Base-by-base conservation (phyloP, 2,797 vertebrate species). In the Gambelia wislizenii region DNA sequence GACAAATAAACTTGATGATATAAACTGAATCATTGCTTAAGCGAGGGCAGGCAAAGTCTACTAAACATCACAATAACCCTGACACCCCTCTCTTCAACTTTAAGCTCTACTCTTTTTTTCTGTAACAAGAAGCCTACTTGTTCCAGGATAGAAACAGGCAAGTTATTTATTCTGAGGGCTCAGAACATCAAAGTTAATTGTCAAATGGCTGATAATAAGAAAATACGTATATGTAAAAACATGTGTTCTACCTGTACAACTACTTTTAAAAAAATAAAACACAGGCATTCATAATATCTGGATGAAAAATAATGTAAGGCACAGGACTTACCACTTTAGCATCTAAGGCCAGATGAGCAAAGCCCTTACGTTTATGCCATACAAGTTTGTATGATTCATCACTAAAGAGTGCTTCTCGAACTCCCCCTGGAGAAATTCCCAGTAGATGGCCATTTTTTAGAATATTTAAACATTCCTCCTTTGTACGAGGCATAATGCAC, bases 361-460 rank as follows among this genome's bases (percentile, higher is more conserved):
- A 99, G 83, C 98, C 99, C 95, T 96, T 99, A 33, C 99, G 98
- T 90, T 98, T 97, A n/a, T 98, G 98, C 99, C 98, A 99, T 20
- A 99, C 2, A 2, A 99, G 97, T 1, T 94, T 97, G 33, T 99
- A 99, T 14, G 97, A 98, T 95, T 99, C 98, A 0, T 99, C 98
- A 18, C 99, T 99, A 94, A 99, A 97, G 1, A 99, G 96, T 0
- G 99, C 99, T 94, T 99, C 99, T 80, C 98, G 96, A 56, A 98
- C 98, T 22, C 99, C 98, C 9, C 99, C 99, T 0, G 99, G 99
- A 52, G 99, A 98, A 94, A 99, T 97, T 42, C 98, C 98, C 95
- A 99, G 92, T 91, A 99, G 94, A 95, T 99, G 96, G 0, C 99
- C 99, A 1, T 97, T 98, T 92, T 85, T 97, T 93, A 99, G 97